A percentile compares a stretch with the other conserved stretches of the same genome.
phyloP scores from a whole-genome alignment of 2,113 vertebrate species.

The Cervus canadensis region DNA sequence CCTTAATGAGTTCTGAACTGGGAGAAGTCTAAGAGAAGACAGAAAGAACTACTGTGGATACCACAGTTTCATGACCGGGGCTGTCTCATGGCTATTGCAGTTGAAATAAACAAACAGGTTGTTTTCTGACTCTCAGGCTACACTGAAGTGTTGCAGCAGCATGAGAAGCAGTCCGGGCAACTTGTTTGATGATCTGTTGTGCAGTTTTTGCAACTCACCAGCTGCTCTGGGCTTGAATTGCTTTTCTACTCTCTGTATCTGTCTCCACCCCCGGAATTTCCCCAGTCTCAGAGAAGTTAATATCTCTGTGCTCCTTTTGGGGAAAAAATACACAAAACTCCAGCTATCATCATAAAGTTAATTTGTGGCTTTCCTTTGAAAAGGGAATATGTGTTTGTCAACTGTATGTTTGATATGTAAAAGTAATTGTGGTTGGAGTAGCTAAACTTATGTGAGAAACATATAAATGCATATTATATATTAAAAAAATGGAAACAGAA shows the following conservation, averaged over 20 bases:
- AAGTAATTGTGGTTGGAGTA: background rate
- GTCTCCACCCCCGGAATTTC: background rate
- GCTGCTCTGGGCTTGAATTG: background rate
- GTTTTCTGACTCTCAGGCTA: background rate
- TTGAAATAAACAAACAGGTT: background rate
- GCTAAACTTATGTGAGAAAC: background rate
- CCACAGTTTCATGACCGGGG: background rate
- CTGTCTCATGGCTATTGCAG: background rate
- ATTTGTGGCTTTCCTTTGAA: background rate
- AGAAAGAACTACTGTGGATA: background rate
- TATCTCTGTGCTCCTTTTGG: background rate
- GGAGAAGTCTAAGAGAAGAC: background rate
- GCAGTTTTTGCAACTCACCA: background rate
- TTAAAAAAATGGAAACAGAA: background rate
- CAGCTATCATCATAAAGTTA: background rate
- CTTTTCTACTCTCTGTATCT: background rate
- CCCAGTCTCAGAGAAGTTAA: background rate
- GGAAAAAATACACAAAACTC: background rate
- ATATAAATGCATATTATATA: background rate
- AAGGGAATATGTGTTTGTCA: background rate
- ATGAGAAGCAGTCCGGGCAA: background rate
- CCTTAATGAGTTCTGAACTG: conserved; percentile 11
- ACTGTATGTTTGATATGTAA: background rate
- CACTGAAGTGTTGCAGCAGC: background rate
- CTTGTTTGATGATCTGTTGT: background rate